phyloP scores from a whole-genome alignment of 1,140 invertebrate genomes.

The Saccostrea glomerata region DNA sequence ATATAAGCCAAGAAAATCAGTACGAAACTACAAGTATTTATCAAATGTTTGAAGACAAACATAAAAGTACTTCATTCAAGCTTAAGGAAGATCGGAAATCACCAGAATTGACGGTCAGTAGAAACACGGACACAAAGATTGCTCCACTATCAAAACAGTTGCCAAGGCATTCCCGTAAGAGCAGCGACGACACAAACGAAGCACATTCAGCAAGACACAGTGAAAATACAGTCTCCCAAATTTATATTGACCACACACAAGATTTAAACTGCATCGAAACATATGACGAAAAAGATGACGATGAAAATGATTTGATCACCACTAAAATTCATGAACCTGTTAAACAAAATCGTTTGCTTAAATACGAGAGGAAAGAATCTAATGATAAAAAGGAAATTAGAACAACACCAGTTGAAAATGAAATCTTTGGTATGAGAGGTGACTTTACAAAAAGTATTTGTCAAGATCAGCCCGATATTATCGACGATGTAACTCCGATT shows the following conservation, averaged over 20 bases:
- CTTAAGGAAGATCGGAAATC: background rate
- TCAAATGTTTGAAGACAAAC: background rate
- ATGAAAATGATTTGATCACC: background rate
- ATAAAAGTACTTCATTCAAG: background rate
- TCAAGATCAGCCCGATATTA: background rate
- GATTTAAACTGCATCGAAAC: background rate
- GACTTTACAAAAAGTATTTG: background rate
- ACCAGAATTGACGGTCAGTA: constrained; percentile 13
- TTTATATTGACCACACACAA: background rate
- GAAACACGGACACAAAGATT: background rate
- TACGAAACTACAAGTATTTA: constrained; percentile 19
- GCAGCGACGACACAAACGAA: background rate
- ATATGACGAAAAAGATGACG: background rate
- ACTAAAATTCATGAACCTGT: background rate
- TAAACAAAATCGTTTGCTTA: background rate
- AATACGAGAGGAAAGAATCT: background rate
- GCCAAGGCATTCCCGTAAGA: background rate
- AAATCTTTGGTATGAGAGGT: background rate
- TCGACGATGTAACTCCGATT: background rate
- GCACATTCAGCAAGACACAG: background rate
- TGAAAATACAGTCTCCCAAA: background rate
- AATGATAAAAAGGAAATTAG: background rate
- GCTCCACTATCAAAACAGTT: background rate
- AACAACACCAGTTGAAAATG: background rate
- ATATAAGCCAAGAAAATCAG: background rate